Evolutionary conservation across 2,888 invertebrate species (phyloP), one percentile per base, ranked within the genome.

Genomic region (Agrypnus murinus): DNA sequence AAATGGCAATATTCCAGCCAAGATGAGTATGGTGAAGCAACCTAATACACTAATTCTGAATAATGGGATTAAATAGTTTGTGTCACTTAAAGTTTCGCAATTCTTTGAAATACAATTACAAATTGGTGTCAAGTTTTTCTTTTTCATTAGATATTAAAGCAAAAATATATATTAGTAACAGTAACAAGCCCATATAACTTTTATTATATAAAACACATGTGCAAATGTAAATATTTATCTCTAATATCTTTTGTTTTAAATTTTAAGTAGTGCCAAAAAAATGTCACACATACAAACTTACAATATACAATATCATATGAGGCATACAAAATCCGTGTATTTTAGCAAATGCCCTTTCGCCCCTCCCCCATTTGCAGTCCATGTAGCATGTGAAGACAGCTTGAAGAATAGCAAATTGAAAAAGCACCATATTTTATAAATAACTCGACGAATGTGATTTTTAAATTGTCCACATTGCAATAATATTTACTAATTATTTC

Each of bases 371-470:
- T 78, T 83, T 81, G 84, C 84, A 82, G 83, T 84, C 84, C 85
- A 83, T 84, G 82, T 84, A 85, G 85, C 85, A 84, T 85, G 85
- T 85, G 85, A 85, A 85, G 84, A 84, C 85, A 85, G 85, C 85
- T 85, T 85, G 84, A 85, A 84, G 82, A 84, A 81, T 83, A 84
- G 85, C 85, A 83, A 83, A 84, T 84, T 84, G 84, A 85, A 84
- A 86, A 85, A 85, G 85, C 85, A 85, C 84, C 84, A 84, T 81
- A 78, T 77, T 75, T 82, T 81, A 45, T 62, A 78, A 81, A 77
- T 79, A 81, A 81, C 77, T 80, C 77, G 79, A 81, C 75, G 79
- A 81, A 3, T 53, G 66, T 67, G 72, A 58, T 72, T 66, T 74
- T 73, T 74, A 77, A 81, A 78, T 78, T 79, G 79, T 81, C 77